phyloP scores from a whole-genome alignment of 2,888 invertebrate genomes.

The Adelognathus sp. region DNA sequence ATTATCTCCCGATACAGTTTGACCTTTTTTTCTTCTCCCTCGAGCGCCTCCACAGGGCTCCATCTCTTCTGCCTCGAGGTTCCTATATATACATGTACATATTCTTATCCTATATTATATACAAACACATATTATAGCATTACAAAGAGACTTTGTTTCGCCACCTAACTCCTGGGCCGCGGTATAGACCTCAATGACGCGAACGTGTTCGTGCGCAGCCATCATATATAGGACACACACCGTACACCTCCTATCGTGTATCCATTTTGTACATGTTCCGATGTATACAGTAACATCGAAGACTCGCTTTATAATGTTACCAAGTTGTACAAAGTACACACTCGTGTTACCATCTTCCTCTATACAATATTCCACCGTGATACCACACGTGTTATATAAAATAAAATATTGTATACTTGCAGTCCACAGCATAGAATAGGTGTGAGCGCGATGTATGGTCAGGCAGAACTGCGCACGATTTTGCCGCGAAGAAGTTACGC shows the following conservation, averaged over 20 bases:
- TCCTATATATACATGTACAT: neutral
- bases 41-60: constrained; percentile 31
- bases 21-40: constrained; percentile 67
- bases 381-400: neutral
- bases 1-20: constrained; percentile 77
- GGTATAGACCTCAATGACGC: neutral
- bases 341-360: constrained; percentile 6
- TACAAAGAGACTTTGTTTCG: constrained; percentile 60
- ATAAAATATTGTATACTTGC: neutral
- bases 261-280: constrained; percentile 3
- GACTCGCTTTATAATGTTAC: constrained; percentile 12
- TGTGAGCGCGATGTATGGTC: neutral
- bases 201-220: neutral
- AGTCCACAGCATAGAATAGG: neutral
- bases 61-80: neutral
- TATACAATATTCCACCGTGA: neutral
- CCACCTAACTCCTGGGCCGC: constrained; percentile 15
- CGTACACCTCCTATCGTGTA: neutral
- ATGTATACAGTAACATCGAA: neutral
- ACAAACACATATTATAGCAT: constrained; percentile 58
- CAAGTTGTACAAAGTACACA: constrained; percentile 24
- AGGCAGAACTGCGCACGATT: neutral
- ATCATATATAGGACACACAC: neutral
- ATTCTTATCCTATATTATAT: neutral
- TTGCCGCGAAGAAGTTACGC: constrained; percentile 62